A percentile compares a stretch with the other conserved stretches of the same genome.
Conservation (phyloP, 2,113 vertebrate genomes). For the Rhea americana region DNA sequence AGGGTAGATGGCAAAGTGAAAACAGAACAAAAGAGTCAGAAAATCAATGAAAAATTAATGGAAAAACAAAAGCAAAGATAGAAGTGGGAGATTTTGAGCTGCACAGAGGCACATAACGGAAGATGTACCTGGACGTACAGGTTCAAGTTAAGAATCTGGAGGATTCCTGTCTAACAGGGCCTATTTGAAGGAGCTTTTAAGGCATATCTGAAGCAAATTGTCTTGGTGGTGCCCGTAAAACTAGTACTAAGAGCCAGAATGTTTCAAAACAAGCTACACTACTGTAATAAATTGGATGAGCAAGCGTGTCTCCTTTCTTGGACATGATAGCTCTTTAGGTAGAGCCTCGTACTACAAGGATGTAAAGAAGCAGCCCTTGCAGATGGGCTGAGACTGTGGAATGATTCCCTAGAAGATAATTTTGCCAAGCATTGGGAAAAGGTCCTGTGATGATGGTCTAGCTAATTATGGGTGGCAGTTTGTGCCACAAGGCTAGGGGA, state of each 20-base stretch:
- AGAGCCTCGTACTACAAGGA: not conserved
- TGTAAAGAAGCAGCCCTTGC: not conserved
- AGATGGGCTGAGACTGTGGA: not conserved
- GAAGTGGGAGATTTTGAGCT: not conserved
- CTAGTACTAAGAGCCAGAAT: not conserved
- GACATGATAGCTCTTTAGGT: not conserved
- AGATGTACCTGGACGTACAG: not conserved
- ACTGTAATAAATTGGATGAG: not conserved
- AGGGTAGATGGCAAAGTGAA: not conserved
- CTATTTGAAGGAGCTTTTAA: not conserved
- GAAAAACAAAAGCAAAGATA: not conserved
- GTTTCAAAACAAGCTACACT: not conserved
- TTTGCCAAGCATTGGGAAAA: not conserved
- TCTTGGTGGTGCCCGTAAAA: not conserved
- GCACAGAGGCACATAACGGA: not conserved
- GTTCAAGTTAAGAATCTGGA: not conserved
- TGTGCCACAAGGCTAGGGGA: fast-evolving
- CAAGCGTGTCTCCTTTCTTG: not conserved
- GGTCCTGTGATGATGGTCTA: not conserved
- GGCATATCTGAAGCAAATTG: not conserved
- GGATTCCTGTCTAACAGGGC: not conserved
- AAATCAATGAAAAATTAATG: not conserved
- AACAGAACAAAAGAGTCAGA: not conserved
- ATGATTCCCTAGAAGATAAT: not conserved
- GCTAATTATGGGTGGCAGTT: fast-evolving